Percentiles rank a stretch among this genome's conserved stretches.
These are phyloP conservation scores for Torymus aiolomorphi DNA, from an alignment of 2,888 invertebrate species.

Conservation along the genomic window DNA sequence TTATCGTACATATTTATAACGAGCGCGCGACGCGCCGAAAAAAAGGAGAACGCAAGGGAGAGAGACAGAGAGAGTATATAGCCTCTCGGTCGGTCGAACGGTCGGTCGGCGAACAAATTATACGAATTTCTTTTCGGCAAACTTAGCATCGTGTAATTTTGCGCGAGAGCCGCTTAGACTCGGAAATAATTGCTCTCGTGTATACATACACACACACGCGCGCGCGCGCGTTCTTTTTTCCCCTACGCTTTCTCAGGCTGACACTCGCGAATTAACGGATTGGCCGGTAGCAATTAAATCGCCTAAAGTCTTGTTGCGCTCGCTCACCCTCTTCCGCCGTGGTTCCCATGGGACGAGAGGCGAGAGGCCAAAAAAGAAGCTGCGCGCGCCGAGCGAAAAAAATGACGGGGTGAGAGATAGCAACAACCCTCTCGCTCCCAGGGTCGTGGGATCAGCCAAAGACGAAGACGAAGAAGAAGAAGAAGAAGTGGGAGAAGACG, in stretches of 20 bases:
- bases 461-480: constrained; percentile 58
- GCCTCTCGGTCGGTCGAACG: neutral
- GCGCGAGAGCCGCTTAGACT: constrained; percentile 43
- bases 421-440: constrained; percentile 46
- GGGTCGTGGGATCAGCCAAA: constrained; percentile 64
- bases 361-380: constrained; percentile 47
- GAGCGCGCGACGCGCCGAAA: constrained; percentile 5
- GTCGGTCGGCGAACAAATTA: constrained; percentile 45
- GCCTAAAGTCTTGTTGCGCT: constrained; percentile 58
- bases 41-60: neutral
- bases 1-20: constrained; percentile 44
- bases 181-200: constrained; percentile 52
- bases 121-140: constrained; percentile 57
- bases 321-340: neutral
- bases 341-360: constrained; percentile 55
- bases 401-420: constrained; percentile 36
- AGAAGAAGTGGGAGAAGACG: constrained; percentile 36
- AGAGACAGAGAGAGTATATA: constrained; percentile 11
- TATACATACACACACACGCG: neutral
- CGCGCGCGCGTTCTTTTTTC: neutral
- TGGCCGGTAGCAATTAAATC: constrained; percentile 72
- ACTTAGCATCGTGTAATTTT: constrained; percentile 55
- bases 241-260: constrained; percentile 66
- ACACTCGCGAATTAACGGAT: constrained; percentile 73
- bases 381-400: constrained; percentile 50